phyloP scores from a whole-genome alignment of 2,888 invertebrate species.

The Parnassius smintheus region DNA sequence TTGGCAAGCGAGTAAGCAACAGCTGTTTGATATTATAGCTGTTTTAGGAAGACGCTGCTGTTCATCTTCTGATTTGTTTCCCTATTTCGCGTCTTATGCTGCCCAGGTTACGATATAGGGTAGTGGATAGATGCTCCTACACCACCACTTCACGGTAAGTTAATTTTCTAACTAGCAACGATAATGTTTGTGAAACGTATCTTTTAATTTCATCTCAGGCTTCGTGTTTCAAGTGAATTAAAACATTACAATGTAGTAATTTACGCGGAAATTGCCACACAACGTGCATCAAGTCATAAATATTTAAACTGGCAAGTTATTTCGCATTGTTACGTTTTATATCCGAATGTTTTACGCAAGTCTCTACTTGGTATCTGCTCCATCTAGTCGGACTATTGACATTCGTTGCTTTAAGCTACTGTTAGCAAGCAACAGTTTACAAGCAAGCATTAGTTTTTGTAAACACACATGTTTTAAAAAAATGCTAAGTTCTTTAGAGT shows the following conservation, averaged over 20 bases:
- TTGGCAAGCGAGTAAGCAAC: too few species aligned
- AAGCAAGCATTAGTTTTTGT: background rate
- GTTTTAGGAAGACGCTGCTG: too few species aligned
- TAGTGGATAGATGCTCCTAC: too few species aligned
- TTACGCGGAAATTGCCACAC: conserved; percentile 15
- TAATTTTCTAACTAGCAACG: too few species aligned
- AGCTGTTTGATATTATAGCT: too few species aligned
- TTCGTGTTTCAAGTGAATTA: conserved; percentile 2
- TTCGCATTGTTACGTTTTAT: conserved; percentile 14
- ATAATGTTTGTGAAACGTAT: background rate
- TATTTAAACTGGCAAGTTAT: conserved; percentile 15
- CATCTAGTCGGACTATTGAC: background rate
- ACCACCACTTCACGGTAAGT: too few species aligned
- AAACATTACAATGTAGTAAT: background rate
- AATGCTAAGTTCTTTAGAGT: too few species aligned
- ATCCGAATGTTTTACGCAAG: conserved; percentile 4
- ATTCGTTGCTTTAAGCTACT: background rate
- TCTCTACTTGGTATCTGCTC: conserved; percentile 3
- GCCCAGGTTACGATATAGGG: too few species aligned
- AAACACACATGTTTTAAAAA: background rate
- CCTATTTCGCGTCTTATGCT: too few species aligned
- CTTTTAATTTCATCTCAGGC: background rate
- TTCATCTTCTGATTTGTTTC: too few species aligned
- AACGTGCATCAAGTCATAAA: conserved; percentile 15
- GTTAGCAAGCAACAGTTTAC: background rate